Evolutionary conservation across 2,113 vertebrate species (phyloP).

Genomic region (Nyctereutes procyonoides): DNA sequence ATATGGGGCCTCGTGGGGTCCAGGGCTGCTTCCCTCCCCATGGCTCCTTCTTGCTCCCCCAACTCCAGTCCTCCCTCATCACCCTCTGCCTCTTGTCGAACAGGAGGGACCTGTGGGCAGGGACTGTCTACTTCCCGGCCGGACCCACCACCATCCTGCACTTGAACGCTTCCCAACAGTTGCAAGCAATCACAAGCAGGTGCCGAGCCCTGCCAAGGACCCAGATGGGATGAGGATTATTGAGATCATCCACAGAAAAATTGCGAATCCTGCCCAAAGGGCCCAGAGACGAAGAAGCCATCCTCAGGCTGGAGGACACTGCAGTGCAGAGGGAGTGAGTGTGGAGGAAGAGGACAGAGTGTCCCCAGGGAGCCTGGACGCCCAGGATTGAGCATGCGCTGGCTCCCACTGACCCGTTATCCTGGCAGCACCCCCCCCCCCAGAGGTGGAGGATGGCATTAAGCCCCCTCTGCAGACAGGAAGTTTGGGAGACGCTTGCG

Average conservation of each 20-base stretch:
- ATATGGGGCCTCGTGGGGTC: background rate
- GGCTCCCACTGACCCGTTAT: background rate
- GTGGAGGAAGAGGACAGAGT: background rate
- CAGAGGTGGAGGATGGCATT: background rate
- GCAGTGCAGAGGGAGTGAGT: too few species aligned
- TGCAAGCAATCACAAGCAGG: background rate
- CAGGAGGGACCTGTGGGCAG: background rate
- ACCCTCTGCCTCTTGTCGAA: background rate
- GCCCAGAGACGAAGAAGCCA: background rate
- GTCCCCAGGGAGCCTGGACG: background rate
- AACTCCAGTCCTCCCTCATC: background rate
- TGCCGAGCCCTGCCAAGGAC: background rate
- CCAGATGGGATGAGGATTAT: background rate
- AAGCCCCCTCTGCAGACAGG: background rate
- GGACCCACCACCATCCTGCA: background rate
- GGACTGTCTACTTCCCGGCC: background rate
- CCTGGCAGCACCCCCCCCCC: background rate
- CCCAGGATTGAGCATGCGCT: fast-evolving
- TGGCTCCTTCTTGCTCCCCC: background rate
- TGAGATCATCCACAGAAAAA: background rate
- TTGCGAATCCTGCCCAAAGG: background rate
- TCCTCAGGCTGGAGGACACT: background rate
- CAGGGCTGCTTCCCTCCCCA: background rate
- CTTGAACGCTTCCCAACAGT: background rate
- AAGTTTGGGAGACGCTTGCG: background rate